Percentiles rank a stretch among this genome's conserved stretches.
Evolutionary conservation across 2,888 invertebrate species (phyloP).

Genomic region (Euproctis similis): DNA sequence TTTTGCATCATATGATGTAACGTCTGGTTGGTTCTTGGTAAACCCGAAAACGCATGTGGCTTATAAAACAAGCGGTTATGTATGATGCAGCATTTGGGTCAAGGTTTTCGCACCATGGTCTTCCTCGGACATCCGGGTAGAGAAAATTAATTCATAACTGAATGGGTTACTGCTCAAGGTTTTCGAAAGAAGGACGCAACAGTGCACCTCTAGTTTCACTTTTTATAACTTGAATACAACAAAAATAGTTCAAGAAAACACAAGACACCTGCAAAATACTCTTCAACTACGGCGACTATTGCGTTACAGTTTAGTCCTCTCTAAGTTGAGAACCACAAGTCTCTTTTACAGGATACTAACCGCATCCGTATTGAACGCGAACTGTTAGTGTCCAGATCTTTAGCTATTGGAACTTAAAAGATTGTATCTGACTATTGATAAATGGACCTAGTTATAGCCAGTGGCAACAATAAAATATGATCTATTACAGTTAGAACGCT

Average conservation of each 20-base stretch:
- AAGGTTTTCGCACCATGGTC: slow-evolving; percentile 18
- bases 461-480: slow-evolving; percentile 42
- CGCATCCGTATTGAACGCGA: too few species aligned
- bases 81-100: slow-evolving; percentile 19
- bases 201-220: too few species aligned
- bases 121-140: slow-evolving; percentile 17
- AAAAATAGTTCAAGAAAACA: too few species aligned
- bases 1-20: slow-evolving; percentile 7
- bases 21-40: slow-evolving; percentile 13
- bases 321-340: too few species aligned
- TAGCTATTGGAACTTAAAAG: slow-evolving; percentile 19
- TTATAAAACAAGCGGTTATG: slow-evolving; percentile 24
- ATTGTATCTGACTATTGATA: slow-evolving; percentile 36
- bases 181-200: too few species aligned
- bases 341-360: too few species aligned
- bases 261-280: too few species aligned
- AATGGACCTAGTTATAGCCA: slow-evolving; percentile 41
- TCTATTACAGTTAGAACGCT: slow-evolving; percentile 36
- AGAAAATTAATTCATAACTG: background rate
- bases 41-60: slow-evolving; percentile 13
- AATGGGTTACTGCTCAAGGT: background rate
- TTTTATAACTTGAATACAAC: too few species aligned
- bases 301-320: too few species aligned
- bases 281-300: too few species aligned
- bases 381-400: slow-evolving; percentile 24